Conservation (phyloP, 2,888 invertebrate species). For the Glaucopsyche alexis region DNA sequence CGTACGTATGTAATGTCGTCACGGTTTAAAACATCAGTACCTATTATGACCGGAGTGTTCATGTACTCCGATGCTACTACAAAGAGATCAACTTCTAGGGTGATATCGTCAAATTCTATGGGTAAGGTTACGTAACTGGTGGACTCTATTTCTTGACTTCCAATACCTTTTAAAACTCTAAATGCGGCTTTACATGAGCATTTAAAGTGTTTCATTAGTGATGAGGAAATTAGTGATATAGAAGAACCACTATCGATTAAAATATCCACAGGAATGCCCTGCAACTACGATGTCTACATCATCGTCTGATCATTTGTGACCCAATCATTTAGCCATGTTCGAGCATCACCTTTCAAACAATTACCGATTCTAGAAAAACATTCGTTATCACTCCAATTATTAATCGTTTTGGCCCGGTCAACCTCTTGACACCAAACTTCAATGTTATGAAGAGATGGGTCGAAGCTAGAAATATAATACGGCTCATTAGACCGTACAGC, state of each 20-base stretch:
- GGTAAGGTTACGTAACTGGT: conserved; percentile 33
- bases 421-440: no score
- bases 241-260: conserved; percentile 31
- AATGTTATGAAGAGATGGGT: no score
- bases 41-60: no score
- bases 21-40: no score
- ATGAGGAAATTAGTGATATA: conserved; percentile 38
- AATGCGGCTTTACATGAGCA: conserved; percentile 27
- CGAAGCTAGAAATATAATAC: no score
- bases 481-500: no score
- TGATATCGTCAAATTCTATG: conserved; percentile 34
- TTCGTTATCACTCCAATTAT: conserved; percentile 9
- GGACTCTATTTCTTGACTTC: conserved; percentile 29
- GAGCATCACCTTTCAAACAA: no score
- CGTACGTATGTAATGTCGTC: no score
- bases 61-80: conserved; percentile 36
- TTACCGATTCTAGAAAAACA: no score
- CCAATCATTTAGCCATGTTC: no score
- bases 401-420: not conserved
- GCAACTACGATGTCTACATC: conserved; percentile 24
- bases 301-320: no score
- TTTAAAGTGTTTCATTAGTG: conserved; percentile 32
- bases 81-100: conserved; percentile 39
- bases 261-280: conserved; percentile 29
- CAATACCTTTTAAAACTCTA: conserved; percentile 34